Conservation (phyloP, 2,888 invertebrate species). For the Alviniconcha strummeri region DNA sequence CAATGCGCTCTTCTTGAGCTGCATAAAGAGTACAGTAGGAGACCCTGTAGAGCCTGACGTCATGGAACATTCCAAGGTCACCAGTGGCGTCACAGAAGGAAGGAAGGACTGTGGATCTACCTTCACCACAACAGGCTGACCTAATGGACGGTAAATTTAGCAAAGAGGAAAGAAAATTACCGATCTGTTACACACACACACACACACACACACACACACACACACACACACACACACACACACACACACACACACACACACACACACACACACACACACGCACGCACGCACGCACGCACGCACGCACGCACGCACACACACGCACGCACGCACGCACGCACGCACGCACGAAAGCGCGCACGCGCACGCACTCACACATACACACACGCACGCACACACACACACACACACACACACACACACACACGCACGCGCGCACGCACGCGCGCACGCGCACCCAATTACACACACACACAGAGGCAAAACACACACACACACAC, state of each 20-base stretch:
- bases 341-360: no score
- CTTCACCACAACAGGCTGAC: no score
- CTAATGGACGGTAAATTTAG: no score
- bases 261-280: no score
- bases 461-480: neutral
- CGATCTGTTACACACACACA: neutral
- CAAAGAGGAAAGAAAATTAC: no score
- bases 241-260: neutral
- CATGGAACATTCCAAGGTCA: no score
- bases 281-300: neutral
- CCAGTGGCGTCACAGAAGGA: no score
- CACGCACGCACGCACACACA: neutral
- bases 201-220: neutral
- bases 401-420: neutral
- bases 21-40: no score
- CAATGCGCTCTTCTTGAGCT: neutral
- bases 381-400: neutral
- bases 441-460: neutral
- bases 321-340: no score
- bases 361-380: neutral
- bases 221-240: neutral
- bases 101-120: no score
- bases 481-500: neutral
- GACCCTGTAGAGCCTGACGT: no score
- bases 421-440: no score